A percentile compares a stretch with the other conserved stretches of the same genome.
These are phyloP conservation scores for Lipophrys pholis DNA, from an alignment of 2,113 vertebrate genomes.

Conservation along the genomic window DNA sequence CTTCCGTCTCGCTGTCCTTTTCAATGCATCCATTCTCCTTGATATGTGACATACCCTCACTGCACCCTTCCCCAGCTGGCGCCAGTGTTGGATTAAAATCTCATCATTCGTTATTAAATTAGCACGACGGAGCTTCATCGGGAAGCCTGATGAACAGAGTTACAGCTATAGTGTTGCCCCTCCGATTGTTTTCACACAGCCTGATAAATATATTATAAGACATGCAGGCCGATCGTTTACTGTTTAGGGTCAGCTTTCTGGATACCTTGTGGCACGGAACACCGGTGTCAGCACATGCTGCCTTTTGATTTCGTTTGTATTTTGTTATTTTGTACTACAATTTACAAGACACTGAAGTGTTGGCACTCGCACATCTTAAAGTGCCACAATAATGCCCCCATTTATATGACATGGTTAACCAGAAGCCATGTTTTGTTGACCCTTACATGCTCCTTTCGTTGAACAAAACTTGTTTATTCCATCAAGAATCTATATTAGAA, in stretches of 20 bases:
- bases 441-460: no score
- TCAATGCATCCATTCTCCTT: neutral
- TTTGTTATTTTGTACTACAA: no score
- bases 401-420: no score
- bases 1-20: neutral
- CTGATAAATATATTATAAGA: constrained; percentile 59
- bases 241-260: constrained; percentile 45
- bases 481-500: no score
- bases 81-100: no score
- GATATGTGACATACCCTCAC: neutral
- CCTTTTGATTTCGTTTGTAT: constrained; percentile 11
- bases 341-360: no score
- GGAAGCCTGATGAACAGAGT: constrained; percentile 3
- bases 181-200: no score
- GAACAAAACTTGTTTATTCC: no score
- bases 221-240: constrained; percentile 42
- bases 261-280: constrained; percentile 57
- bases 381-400: no score
- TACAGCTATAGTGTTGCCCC: constrained; percentile 1
- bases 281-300: constrained; percentile 30
- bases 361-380: no score
- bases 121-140: neutral
- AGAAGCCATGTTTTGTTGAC: no score
- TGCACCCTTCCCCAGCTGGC: neutral
- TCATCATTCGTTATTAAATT: neutral